Evolutionary conservation across 2,797 vertebrate species (phyloP).

Genomic region (Muscicapa comitata): DNA sequence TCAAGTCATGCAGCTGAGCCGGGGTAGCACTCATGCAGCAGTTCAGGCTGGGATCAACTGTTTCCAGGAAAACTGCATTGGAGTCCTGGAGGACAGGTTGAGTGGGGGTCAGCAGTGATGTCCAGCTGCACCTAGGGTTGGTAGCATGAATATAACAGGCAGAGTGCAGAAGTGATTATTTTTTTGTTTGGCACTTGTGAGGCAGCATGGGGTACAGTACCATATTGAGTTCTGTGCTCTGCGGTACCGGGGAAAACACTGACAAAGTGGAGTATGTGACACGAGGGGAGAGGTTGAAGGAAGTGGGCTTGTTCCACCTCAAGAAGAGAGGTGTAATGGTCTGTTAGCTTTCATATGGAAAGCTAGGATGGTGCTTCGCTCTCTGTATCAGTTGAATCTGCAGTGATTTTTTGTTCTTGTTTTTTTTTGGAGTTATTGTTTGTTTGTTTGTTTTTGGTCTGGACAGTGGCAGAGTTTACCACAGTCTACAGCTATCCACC

Average conservation of each 20-base stretch:
- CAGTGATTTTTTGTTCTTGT: neutral
- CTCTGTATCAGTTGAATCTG: neutral
- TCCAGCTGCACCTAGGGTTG: neutral
- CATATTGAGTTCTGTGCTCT: neutral
- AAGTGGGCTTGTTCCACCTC: rapidly evolving
- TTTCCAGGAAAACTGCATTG: rapidly evolving
- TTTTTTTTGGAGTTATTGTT: no score
- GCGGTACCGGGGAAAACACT: neutral
- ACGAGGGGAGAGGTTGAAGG: neutral
- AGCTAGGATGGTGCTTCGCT: neutral
- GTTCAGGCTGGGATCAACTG: neutral
- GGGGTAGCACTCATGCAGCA: neutral
- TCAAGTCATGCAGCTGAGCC: neutral
- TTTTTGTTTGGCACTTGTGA: neutral
- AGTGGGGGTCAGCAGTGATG: neutral
- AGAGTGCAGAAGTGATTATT: neutral
- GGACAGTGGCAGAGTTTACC: neutral
- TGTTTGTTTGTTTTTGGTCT: neutral
- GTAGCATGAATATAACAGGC: neutral
- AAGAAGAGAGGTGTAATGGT: neutral
- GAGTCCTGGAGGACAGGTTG: neutral
- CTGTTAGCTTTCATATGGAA: neutral
- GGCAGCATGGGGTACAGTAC: neutral
- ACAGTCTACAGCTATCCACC: rapidly evolving
- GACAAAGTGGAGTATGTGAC: neutral